phyloP scores from a whole-genome alignment of 2,113 vertebrate species.

The Neodon shergylaensis region DNA sequence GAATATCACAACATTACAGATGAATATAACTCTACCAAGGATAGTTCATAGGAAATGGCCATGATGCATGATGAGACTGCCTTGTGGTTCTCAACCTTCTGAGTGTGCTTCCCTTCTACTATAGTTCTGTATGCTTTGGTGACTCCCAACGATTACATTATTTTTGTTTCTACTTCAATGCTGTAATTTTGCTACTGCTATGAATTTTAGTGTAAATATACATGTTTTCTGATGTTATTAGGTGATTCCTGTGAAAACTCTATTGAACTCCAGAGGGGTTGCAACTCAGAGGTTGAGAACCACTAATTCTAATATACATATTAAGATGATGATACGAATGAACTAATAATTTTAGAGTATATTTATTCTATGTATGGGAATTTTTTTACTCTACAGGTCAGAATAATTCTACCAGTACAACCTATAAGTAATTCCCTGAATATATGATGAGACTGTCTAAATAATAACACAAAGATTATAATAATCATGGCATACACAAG shows the following conservation, averaged over 20 bases:
- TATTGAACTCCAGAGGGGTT: fast-evolving
- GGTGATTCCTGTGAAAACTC: not conserved
- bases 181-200: not conserved
- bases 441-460: not conserved
- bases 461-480: not conserved
- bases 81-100: not conserved
- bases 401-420: not conserved
- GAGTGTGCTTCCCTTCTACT: not conserved
- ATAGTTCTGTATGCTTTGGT: not conserved
- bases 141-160: not conserved
- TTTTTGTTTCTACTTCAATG: not conserved
- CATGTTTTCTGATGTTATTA: not conserved
- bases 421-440: not conserved
- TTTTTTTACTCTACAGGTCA: not conserved
- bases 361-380: not conserved
- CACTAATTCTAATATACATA: not conserved
- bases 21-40: not conserved
- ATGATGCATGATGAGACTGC: not conserved
- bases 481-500: not conserved
- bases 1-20: not conserved
- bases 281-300: not conserved
- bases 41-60: not conserved
- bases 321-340: not conserved
- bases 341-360: not conserved
- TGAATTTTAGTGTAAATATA: not conserved